Base-by-base conservation (phyloP, 2,113 vertebrate species). In the Proteles cristata region DNA sequence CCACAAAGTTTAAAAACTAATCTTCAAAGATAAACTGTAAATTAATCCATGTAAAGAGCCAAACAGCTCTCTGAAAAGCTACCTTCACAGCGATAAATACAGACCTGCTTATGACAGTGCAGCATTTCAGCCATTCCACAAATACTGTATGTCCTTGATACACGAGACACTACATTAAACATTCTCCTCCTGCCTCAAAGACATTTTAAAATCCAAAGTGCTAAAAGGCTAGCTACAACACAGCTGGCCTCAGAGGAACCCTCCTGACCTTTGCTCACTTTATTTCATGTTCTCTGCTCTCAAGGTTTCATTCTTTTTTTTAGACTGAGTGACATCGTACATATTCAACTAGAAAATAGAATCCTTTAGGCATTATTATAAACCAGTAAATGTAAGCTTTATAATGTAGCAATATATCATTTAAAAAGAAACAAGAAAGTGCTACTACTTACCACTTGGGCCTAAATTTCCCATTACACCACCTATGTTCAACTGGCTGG, bases 401-500 rank as follows among this genome's bases (percentile, higher is more conserved):
- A 84, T 55, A 91, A 93, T 14, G 35, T 58, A 84, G 50, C 50
- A 95, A 88, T 53, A 5, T 65, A 76, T 82, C 68, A 96, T 63
- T 97, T 93, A 68, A 95, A 97, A 97, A n/a, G 19, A 96, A 81
- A 48, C 73, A 84, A 68, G 19, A 61, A 85, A 91, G 74, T 88
- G 25, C 69, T 15, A 14, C 48, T 43, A 98, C 98, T 99, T 85
- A 99, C 99, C 99, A 99, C 99, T 99, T 88, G 99, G 99, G 88
- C 99, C 99, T 99, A 99, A 99, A 85, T 98, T 99, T 43, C 99
- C 98, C 99, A 99, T 99, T 97, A 99, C 99, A 98, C 99, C 98
- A 87, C 97, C 93, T 97, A 99, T 99, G 89, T 99, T 99, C 95
- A 99, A 97, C 26, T 99, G 99, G 80, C 99, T 99, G 95, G 99